Conservation (phyloP, 2,888 invertebrate species). For the Lasiommata megera region DNA sequence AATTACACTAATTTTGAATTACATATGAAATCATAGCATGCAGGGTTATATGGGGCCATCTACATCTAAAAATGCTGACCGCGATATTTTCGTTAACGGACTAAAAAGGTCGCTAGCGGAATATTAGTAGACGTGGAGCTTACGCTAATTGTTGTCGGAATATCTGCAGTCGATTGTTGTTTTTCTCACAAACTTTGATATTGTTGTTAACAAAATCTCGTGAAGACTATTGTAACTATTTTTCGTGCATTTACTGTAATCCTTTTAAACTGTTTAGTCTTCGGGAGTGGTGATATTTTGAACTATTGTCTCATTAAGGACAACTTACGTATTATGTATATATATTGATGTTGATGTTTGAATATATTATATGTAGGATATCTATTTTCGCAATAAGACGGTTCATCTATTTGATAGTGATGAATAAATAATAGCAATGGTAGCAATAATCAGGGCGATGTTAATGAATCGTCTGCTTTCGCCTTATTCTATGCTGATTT, state of each 20-base stretch:
- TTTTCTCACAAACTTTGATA: slow-evolving; percentile 57
- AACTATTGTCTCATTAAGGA: slow-evolving; percentile 55
- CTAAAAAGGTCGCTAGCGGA: too few relatives aligned
- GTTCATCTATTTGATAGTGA: background rate
- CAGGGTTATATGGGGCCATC: too few relatives aligned
- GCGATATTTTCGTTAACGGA: too few relatives aligned
- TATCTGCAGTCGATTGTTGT: slow-evolving; percentile 58
- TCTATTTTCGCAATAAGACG: slow-evolving; percentile 26
- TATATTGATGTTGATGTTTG: slow-evolving; percentile 50
- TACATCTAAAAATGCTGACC: too few relatives aligned
- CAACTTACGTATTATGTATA: slow-evolving; percentile 40
- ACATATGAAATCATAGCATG: too few relatives aligned
- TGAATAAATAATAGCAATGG: background rate
- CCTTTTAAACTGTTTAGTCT: slow-evolving; percentile 68
- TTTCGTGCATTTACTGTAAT: slow-evolving; percentile 81
- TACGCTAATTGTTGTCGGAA: slow-evolving; percentile 3
- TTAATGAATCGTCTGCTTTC: background rate
- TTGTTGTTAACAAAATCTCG: slow-evolving; percentile 56
- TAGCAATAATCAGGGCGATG: background rate
- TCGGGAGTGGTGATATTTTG: slow-evolving; percentile 75
- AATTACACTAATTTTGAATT: too few relatives aligned
- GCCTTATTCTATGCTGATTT: slow-evolving; percentile 34
- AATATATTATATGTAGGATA: slow-evolving; percentile 56
- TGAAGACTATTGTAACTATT: slow-evolving; percentile 74
- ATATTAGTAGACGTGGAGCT: too few relatives aligned